Base-by-base conservation (phyloP, 2,113 vertebrate genomes). In the Hyperoodon ampullatus region DNA sequence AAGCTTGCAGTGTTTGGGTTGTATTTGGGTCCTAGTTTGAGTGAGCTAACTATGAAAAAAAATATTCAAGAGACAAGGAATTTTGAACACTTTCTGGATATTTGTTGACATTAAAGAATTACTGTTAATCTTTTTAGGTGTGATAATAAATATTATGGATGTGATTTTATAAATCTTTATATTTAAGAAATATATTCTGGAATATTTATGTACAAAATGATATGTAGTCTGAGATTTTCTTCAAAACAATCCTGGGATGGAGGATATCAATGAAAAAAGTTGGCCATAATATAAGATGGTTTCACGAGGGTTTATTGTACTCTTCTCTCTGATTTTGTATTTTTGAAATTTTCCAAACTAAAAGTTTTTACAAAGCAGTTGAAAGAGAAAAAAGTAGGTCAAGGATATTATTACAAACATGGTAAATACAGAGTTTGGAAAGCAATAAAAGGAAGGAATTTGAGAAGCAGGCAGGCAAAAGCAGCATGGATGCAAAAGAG, bases 121-220 rank as follows among this genome's bases (percentile, higher is more conserved):
- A 75, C 21, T 95, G 14, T 30, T 50, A 15, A 33, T 26, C 39
- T 42, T 78, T 58, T 53, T 14, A 53, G 44, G 28, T 78, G 10
- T 70, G 55, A 50, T 42, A 83, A 85, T 30, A 90, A 80, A 18
- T 61, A 93, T 53, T 47, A 4, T 50, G 39, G 44, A 66, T 94
- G 0, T 35, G 58, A 95, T 42, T 90, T 75, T 90, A 3, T 74
- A 93, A 60, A 58, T 60, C 13, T 47, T 89, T 23, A 35, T 66
- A 87, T 26, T 84, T 94, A 82, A 86, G n/a, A 97, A 68, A 74
- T 75, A 53, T 21, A 81, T 65, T 92, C 33, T 75, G n/a, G 65
- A 86, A 35, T 75, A 90, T 68, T 44, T 95, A 65, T 28, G 16
- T 85, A 33, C 13, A 53, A 71, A 84, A 92, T 15, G 19, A 78